phyloP scores from a whole-genome alignment of 2,888 invertebrate genomes.

The Limenitis camilla region DNA sequence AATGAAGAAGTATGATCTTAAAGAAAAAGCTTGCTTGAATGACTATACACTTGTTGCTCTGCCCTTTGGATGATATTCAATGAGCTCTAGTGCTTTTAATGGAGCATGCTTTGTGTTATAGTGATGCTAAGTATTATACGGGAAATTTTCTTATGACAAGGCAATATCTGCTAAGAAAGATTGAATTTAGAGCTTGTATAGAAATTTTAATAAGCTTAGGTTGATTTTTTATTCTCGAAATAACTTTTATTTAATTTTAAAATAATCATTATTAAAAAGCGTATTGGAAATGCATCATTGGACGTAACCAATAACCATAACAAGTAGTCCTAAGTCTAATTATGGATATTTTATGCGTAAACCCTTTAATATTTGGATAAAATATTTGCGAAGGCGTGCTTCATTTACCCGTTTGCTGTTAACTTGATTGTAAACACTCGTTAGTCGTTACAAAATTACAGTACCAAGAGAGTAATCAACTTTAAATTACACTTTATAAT shows the following conservation, averaged over 20 bases:
- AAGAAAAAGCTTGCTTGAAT: not conserved
- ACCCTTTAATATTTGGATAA: not conserved
- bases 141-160: too few species aligned
- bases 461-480: not conserved
- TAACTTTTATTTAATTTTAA: too few species aligned
- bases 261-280: not conserved
- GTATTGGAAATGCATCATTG: not conserved
- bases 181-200: too few species aligned
- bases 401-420: conserved; percentile 3
- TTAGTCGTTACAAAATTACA: conserved; percentile 6
- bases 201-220: too few species aligned
- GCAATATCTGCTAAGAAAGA: too few species aligned
- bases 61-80: conserved; percentile 5
- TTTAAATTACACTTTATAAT: not conserved
- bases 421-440: conserved; percentile 4
- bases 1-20: not conserved
- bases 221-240: too few species aligned
- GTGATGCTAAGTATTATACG: too few species aligned
- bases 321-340: not conserved
- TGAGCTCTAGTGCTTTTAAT: conserved; percentile 3
- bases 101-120: too few species aligned
- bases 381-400: conserved; percentile 1
- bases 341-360: not conserved
- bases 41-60: conserved; percentile 14
- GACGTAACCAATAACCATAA: not conserved